phyloP scores from a whole-genome alignment of 2,888 invertebrate genomes.

The Thecophora atra region DNA sequence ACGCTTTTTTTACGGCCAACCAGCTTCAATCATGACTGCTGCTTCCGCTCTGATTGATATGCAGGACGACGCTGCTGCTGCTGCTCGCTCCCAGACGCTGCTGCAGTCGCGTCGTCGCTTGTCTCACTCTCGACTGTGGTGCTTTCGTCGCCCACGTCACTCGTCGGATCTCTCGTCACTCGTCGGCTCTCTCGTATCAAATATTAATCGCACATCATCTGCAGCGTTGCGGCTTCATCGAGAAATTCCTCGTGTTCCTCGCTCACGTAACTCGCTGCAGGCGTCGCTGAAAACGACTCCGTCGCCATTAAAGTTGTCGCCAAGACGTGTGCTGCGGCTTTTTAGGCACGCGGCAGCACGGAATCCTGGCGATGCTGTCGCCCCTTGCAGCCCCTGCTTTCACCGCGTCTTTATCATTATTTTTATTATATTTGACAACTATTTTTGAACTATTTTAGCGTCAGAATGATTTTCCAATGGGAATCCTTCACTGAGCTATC shows the following conservation, averaged over 20 bases:
- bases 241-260: conserved; percentile 12
- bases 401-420: background rate
- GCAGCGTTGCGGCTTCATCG: conserved; percentile 11
- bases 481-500: conserved; percentile 6
- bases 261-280: conserved; percentile 25
- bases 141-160: background rate
- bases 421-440: conserved; percentile 44
- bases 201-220: conserved; percentile 33
- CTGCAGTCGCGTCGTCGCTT: background rate
- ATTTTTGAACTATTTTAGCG: conserved; percentile 24
- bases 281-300: conserved; percentile 20
- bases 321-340: conserved; percentile 14
- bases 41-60: conserved; percentile 37
- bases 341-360: background rate
- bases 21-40: conserved; percentile 27
- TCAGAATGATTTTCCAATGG: conserved; percentile 17
- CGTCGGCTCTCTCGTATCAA: background rate
- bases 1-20: background rate
- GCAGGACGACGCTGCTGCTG: conserved; percentile 26
- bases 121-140: background rate
- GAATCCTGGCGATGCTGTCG: background rate
- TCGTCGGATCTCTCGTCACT: background rate
- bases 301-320: background rate
- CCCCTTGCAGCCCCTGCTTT: background rate
- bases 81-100: background rate